Percentiles rank a stretch among this genome's conserved stretches.
These are phyloP conservation scores for Nibea albiflora DNA, from an alignment of 2,113 vertebrate species.

Conservation along the genomic window DNA sequence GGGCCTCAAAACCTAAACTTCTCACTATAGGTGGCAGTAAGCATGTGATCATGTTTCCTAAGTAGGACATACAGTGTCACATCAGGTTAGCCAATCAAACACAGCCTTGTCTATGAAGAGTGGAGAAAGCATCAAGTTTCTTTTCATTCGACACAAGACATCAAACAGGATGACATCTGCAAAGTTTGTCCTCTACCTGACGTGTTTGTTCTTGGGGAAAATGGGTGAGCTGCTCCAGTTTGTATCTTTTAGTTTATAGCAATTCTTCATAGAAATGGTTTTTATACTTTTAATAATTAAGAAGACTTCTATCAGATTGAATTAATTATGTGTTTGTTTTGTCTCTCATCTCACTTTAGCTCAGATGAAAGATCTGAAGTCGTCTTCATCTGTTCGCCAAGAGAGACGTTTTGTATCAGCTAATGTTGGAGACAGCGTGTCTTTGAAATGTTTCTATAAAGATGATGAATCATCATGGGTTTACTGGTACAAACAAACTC, in stretches of 20 bases:
- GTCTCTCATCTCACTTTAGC: neutral
- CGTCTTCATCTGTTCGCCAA: neutral
- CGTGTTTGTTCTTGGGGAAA: slow-evolving; percentile 12
- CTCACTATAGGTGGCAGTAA: neutral
- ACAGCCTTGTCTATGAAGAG: neutral
- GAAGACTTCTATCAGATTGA: neutral
- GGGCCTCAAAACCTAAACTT: neutral
- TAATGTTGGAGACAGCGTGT: slow-evolving; percentile 17
- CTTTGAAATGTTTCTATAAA: slow-evolving; percentile 19
- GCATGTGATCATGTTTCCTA: neutral
- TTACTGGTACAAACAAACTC: slow-evolving; percentile 58
- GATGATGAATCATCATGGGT: neutral
- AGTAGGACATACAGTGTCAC: slow-evolving; percentile 17
- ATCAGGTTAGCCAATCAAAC: slow-evolving; percentile 26
- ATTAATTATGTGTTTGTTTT: neutral
- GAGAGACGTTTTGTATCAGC: neutral
- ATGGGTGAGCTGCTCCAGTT: neutral
- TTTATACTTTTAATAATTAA: no score
- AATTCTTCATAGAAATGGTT: no score
- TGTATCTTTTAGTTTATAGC: no score
- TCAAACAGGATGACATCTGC: slow-evolving; percentile 10
- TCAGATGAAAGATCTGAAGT: neutral
- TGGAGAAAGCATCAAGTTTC: neutral
- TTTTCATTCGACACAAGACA: neutral
- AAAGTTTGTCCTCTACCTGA: slow-evolving; percentile 10